Evolutionary conservation across 2,888 invertebrate species (phyloP).

Genomic region (Busseola fusca): DNA sequence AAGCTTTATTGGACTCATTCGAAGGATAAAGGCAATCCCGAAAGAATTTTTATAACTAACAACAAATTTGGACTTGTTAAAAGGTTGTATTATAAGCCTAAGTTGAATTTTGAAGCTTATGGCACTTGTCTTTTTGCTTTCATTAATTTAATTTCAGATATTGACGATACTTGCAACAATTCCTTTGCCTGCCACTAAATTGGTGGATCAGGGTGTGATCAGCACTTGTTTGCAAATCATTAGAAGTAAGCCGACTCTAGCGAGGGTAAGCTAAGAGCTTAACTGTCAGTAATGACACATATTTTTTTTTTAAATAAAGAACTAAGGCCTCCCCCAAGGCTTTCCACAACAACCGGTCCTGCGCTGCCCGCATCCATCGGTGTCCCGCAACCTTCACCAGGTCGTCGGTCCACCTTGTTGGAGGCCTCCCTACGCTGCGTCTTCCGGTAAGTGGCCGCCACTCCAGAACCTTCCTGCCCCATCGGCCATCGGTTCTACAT

Average conservation of each 20-base stretch:
- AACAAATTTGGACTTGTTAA: constrained; percentile 36
- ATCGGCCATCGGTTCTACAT: too few species aligned
- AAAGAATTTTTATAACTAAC: constrained; percentile 73
- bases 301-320: not conserved
- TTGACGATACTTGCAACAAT: not conserved
- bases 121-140: not conserved
- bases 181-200: not conserved
- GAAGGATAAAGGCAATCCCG: constrained; percentile 67
- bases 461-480: too few species aligned
- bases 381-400: too few species aligned
- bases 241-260: not conserved
- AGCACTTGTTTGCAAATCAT: not conserved
- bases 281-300: not conserved
- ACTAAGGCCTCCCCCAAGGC: too few species aligned
- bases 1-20: constrained; percentile 75
- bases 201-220: not conserved
- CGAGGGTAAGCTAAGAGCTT: too few species aligned
- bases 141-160: not conserved
- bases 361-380: too few species aligned
- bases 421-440: too few species aligned
- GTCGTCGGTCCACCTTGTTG: too few species aligned
- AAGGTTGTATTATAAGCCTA: constrained; percentile 26
- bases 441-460: too few species aligned
- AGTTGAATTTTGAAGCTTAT: constrained; percentile 9
- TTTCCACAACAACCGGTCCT: too few species aligned